Evolutionary conservation across 2,797 vertebrate species (phyloP).

Genomic region (Limnodromus scolopaceus): DNA sequence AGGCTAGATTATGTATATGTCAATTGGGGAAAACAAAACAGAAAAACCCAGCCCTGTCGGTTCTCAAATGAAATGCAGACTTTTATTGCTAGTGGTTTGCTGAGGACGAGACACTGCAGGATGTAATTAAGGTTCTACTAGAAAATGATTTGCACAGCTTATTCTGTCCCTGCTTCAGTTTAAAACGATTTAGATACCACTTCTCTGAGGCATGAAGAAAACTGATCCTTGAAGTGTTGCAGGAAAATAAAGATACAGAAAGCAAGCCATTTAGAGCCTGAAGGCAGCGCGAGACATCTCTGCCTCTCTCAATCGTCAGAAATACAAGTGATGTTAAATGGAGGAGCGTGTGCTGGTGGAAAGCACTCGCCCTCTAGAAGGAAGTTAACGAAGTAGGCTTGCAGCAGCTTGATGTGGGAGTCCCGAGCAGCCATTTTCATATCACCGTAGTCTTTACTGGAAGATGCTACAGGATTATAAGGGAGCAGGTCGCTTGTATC

Average conservation of each 20-base stretch:
- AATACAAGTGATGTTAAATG: slow-evolving; percentile 36
- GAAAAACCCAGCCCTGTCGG: slow-evolving; percentile 38
- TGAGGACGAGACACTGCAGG: slow-evolving; percentile 61
- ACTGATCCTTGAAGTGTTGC: slow-evolving; percentile 61
- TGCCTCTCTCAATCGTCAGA: slow-evolving; percentile 48
- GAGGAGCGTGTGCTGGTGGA: background rate
- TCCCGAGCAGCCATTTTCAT: slow-evolving; percentile 38
- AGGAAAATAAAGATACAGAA: slow-evolving; percentile 65
- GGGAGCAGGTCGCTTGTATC: background rate
- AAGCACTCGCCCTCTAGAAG: slow-evolving; percentile 33
- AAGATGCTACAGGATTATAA: background rate
- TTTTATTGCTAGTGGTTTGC: slow-evolving; percentile 62
- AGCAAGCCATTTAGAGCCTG: slow-evolving; percentile 52
- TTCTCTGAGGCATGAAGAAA: slow-evolving; percentile 70
- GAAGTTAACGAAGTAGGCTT: background rate
- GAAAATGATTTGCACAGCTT: slow-evolving; percentile 70
- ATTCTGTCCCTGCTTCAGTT: slow-evolving; percentile 66
- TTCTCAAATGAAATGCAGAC: slow-evolving; percentile 62
- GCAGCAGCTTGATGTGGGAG: background rate
- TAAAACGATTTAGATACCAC: slow-evolving; percentile 69
- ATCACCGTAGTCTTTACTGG: background rate
- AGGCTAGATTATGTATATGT: slow-evolving; percentile 65
- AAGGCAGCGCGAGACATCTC: slow-evolving; percentile 37
- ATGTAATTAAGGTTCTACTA: slow-evolving; percentile 69
- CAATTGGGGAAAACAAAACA: slow-evolving; percentile 61